Evolutionary conservation across 2,113 vertebrate species (phyloP), one percentile per base, ranked within the genome.

Genomic region (Cyprinodon variegatus): DNA sequence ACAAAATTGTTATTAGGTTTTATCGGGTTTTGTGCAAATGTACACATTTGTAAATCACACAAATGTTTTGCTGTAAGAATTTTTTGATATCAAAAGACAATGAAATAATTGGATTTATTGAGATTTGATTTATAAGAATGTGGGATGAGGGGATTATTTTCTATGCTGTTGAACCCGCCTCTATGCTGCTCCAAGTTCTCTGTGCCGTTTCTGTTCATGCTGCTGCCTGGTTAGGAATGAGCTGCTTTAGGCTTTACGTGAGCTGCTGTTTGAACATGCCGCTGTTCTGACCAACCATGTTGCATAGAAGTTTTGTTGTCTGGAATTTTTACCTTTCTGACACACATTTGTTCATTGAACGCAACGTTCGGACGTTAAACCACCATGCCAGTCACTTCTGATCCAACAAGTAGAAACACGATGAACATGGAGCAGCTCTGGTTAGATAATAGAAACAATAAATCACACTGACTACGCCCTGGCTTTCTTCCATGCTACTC

Each of bases 221-320:
- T 2, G 20, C 71, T 83, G 78, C 70, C 29, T 68, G 75, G 69
- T 74, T 83, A 81, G 76, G 77, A 77, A 67, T 85, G 41, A 11
- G 45, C 71, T 69, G 70, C 11, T 71, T 1, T 11, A 62, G 3
- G 65, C 68, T 76, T 36, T 72, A 9, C 17, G n/a, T 50, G 48
- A 17, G 17, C 48, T 86, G 46, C 8, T 73, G 68, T 72, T 78
- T 78, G 43, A 75, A 11, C 67, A 29, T 46, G 3, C 68, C 67
- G 38, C 53, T 76, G 61, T 53, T 74, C 59, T 46, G 39, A 14
- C 29, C 11, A 2, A 61, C 29, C 13, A 61, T 3, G 48, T 62
- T 69, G 78, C 65, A 72, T 67, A 4, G 59, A 46, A 41, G 37
- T 60, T 65, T 73, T 74, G 10, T 15, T 15, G 7, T 61, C 36